Evolutionary conservation across 1,140 invertebrate genomes (phyloP).

Genomic region (Drosophila malerkotliana): DNA sequence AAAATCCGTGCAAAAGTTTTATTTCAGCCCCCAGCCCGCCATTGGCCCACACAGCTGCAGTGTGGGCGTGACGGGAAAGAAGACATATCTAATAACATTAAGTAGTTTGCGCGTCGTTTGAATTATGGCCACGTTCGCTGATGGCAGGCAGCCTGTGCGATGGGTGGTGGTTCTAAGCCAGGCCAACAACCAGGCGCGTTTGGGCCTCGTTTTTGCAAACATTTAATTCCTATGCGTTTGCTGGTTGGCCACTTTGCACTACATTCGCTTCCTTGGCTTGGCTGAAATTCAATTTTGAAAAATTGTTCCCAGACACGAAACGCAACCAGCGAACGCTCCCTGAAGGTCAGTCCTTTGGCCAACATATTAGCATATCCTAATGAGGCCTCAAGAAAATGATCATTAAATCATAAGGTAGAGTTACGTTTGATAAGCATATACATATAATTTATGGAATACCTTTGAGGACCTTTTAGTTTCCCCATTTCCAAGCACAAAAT

Average conservation of each 20-base stretch:
- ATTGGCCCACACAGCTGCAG: constrained; percentile 11
- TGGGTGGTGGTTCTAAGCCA: constrained; percentile 24
- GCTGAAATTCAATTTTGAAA: constrained; percentile 72
- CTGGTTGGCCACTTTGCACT: constrained; percentile 65
- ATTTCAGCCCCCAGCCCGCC: not conserved
- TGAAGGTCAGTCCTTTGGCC: constrained; percentile 44
- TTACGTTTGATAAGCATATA: not conserved
- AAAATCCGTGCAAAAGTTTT: constrained; percentile 59
- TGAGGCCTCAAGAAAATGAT: constrained; percentile 1
- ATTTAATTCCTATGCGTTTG: constrained; percentile 57
- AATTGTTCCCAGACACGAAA: constrained; percentile 65
- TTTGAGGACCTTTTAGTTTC: too few relatives aligned
- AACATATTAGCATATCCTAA: not conserved
- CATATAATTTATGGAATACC: not conserved
- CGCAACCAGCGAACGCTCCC: constrained; percentile 26
- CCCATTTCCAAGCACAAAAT: not conserved
- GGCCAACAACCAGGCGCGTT: constrained; percentile 12
- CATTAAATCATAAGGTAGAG: not conserved
- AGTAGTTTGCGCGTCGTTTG: constrained; percentile 78
- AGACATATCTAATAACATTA: constrained; percentile 80
- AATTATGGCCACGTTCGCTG: constrained; percentile 75
- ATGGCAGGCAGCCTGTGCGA: constrained; percentile 66
- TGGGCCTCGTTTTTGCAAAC: constrained; percentile 22
- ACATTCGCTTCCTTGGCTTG: constrained; percentile 45
- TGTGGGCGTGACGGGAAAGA: constrained; percentile 50